Evolutionary conservation across 2,888 invertebrate species (phyloP).

Genomic region (Chironomus riparius): DNA sequence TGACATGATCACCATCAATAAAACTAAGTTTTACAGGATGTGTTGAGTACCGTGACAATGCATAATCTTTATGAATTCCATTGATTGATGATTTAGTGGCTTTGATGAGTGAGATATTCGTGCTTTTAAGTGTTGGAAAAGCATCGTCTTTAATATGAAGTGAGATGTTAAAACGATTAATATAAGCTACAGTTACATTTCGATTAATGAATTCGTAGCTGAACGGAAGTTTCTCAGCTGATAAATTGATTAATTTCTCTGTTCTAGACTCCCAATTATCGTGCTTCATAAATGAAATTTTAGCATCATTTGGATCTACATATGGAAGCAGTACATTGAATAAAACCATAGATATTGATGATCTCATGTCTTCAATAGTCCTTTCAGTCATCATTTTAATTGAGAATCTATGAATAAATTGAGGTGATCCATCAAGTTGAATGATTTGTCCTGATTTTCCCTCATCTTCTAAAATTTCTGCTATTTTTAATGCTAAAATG

Average conservation of each 20-base stretch:
- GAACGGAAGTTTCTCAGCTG: not conserved
- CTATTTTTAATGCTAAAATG: conserved; percentile 42
- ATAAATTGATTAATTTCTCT: not conserved
- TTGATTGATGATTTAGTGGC: not conserved
- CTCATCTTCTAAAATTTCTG: not conserved
- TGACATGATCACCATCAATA: not conserved
- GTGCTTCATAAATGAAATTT: not conserved
- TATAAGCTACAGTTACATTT: not conserved
- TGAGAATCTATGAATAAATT: not conserved
- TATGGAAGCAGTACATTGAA: not conserved
- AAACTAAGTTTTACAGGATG: not conserved
- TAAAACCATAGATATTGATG: not conserved
- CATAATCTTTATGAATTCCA: not conserved
- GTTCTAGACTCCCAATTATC: not conserved
- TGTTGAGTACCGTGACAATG: not conserved
- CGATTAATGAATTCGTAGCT: not conserved
- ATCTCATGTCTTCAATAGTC: not conserved
- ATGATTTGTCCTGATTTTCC: not conserved
- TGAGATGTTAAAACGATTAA: not conserved
- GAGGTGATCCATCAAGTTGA: not conserved
- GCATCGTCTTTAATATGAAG: not conserved
- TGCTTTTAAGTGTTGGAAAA: not conserved
- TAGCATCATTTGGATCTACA: not conserved
- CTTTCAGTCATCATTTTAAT: not conserved
- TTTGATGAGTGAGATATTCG: not conserved